Evolutionary conservation across 1,140 invertebrate species (phyloP).

Genomic region (Leucophenga varia): DNA sequence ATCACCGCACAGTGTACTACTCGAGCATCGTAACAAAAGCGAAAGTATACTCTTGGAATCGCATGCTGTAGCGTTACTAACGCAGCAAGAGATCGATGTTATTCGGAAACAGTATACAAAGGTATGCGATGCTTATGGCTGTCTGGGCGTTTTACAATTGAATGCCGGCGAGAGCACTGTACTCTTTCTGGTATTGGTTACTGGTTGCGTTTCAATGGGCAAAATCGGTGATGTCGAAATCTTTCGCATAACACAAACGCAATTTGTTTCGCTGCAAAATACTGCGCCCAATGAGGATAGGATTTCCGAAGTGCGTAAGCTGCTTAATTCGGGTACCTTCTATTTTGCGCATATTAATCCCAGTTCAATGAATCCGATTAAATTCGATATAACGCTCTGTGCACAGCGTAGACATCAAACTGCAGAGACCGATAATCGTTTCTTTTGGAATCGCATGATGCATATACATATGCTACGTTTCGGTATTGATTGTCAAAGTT

Average conservation of each 20-base stretch:
- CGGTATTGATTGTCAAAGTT: slow-evolving; percentile 82
- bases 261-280: slow-evolving; percentile 81
- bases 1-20: slow-evolving; percentile 84
- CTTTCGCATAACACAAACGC: slow-evolving; percentile 89
- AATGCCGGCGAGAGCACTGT: slow-evolving; percentile 81
- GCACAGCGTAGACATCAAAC: slow-evolving; percentile 83
- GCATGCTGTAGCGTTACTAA: slow-evolving; percentile 74
- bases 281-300: slow-evolving; percentile 74
- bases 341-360: slow-evolving; percentile 81
- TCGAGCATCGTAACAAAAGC: slow-evolving; percentile 80
- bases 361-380: slow-evolving; percentile 35
- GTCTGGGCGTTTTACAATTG: slow-evolving; percentile 84
- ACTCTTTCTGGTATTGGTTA: slow-evolving; percentile 89
- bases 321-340: slow-evolving; percentile 94
- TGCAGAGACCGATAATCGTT: slow-evolving; percentile 84
- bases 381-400: slow-evolving; percentile 89
- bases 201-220: slow-evolving; percentile 90
- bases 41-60: slow-evolving; percentile 89
- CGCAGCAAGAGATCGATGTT: slow-evolving; percentile 81
- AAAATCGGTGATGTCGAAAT: slow-evolving; percentile 92
- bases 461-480: slow-evolving; percentile 89
- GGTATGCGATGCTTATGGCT: slow-evolving; percentile 89
- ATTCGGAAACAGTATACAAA: slow-evolving; percentile 86
- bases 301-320: slow-evolving; percentile 79
- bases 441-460: slow-evolving; percentile 96